A percentile compares a stretch with the other conserved stretches of the same genome.
phyloP scores from a whole-genome alignment of 2,797 vertebrate genomes.

The Lagocephalus sceleratus region DNA sequence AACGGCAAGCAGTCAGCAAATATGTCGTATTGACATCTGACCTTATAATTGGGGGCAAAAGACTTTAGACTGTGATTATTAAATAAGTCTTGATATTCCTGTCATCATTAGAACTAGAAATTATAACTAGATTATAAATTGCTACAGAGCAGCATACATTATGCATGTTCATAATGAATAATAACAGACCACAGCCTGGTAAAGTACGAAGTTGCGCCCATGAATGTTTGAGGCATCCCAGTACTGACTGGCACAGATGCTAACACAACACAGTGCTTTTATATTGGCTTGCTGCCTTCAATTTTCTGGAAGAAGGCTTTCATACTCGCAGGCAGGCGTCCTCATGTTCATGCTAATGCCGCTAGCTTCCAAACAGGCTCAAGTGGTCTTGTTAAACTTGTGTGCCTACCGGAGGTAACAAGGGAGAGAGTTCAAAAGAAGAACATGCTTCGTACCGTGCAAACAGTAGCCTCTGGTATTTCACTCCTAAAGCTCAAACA shows the following conservation, averaged over 20 bases:
- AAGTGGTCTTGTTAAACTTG: constrained; percentile 16
- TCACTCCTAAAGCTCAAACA: constrained; percentile 35
- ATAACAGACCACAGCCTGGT: too few relatives aligned
- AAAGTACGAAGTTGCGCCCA: constrained; percentile 12
- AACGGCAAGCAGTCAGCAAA: too few relatives aligned
- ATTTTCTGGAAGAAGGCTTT: constrained; percentile 29
- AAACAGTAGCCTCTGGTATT: constrained; percentile 32
- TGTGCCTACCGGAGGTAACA: constrained; percentile 16
- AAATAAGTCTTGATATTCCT: too few relatives aligned
- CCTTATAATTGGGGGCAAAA: too few relatives aligned
- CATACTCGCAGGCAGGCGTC: constrained; percentile 22
- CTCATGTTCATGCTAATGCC: constrained; percentile 33
- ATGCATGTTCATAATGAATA: too few relatives aligned
- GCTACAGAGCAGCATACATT: too few relatives aligned
- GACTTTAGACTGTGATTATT: too few relatives aligned
- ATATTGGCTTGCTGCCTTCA: constrained; percentile 18
- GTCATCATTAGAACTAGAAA: too few relatives aligned
- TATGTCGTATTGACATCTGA: too few relatives aligned
- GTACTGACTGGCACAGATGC: constrained; percentile 15
- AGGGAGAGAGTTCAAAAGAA: constrained; percentile 16
- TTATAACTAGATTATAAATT: too few relatives aligned
- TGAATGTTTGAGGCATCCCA: constrained; percentile 20
- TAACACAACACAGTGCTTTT: constrained; percentile 21
- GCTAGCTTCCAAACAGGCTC: constrained; percentile 20
- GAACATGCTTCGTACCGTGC: constrained; percentile 31